Conservation (phyloP, 2,797 vertebrate genomes). For the Moxostoma hubbsi region DNA sequence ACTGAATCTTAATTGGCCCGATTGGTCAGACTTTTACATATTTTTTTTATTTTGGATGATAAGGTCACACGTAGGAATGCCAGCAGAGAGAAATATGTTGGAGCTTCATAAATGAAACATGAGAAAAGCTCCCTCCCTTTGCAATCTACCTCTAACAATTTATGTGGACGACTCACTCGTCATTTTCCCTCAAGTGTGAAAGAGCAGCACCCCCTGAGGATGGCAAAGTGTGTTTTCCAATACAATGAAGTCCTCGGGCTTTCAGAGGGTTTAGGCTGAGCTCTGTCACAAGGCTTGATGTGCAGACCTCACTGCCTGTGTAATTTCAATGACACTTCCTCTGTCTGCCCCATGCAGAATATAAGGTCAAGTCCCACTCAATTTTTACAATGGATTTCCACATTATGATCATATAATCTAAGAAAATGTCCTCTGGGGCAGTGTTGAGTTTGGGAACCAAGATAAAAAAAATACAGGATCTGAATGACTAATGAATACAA, state of each 20-base stretch:
- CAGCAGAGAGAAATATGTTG: conserved; percentile 16
- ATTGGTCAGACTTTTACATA: conserved; percentile 18
- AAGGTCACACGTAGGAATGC: conserved; percentile 9
- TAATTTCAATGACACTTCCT: conserved; percentile 44
- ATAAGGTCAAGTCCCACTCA: not conserved
- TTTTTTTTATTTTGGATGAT: conserved; percentile 32
- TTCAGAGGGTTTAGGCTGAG: conserved; percentile 13
- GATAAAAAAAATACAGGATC: no score
- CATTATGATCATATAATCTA: not conserved
- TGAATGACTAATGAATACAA: no score
- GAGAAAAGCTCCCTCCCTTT: conserved; percentile 36
- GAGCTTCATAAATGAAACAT: conserved; percentile 51
- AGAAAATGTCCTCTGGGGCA: not conserved
- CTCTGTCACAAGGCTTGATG: conserved; percentile 19
- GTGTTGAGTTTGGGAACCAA: no score
- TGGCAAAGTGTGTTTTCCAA: conserved; percentile 28
- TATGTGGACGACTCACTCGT: conserved; percentile 39
- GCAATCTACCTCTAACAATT: conserved; percentile 50
- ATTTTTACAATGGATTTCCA: conserved; percentile 38
- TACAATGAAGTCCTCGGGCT: conserved; percentile 37
- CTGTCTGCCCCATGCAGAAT: not conserved
- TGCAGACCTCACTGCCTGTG: conserved; percentile 31
- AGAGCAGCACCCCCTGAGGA: conserved; percentile 34
- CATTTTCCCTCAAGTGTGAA: conserved; percentile 47
- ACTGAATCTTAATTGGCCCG: conserved; percentile 59